Evolutionary conservation across 2,888 invertebrate genomes (phyloP).

Genomic region (Helicoverpa assulta): DNA sequence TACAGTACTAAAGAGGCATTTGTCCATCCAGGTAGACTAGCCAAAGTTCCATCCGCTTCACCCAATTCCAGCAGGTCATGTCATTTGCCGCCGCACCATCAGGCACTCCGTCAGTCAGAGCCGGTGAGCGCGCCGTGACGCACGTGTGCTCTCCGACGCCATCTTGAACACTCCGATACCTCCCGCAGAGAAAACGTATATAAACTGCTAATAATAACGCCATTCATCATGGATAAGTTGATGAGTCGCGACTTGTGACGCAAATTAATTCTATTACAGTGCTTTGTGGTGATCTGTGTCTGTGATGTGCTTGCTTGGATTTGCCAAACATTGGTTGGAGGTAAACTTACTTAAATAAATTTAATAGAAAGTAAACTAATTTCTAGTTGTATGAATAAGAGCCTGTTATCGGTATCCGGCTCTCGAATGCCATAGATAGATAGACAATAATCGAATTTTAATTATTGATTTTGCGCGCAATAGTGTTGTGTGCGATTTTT

Average conservation of each 20-base stretch:
- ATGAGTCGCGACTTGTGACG: slow-evolving; percentile 51
- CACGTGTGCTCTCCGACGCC: slow-evolving; percentile 59
- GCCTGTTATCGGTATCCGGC: slow-evolving; percentile 42
- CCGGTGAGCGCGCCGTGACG: slow-evolving; percentile 54
- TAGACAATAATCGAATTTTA: slow-evolving; percentile 49
- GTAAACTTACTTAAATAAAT: slow-evolving; percentile 38
- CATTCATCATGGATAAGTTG: slow-evolving; percentile 66
- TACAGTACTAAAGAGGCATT: slow-evolving; percentile 25
- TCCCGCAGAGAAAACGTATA: slow-evolving; percentile 75
- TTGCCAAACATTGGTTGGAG: slow-evolving; percentile 41
- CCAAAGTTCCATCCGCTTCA: slow-evolving; percentile 58
- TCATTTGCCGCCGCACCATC: slow-evolving; percentile 35
- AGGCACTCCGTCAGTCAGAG: slow-evolving; percentile 52
- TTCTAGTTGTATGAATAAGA: slow-evolving; percentile 43
- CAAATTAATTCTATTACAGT: slow-evolving; percentile 52
- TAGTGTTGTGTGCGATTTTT: slow-evolving; percentile 39
- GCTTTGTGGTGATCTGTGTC: slow-evolving; percentile 60
- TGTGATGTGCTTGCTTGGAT: slow-evolving; percentile 58
- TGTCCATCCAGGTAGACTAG: slow-evolving; percentile 50
- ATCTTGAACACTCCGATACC: slow-evolving; percentile 59
- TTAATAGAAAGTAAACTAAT: slow-evolving; percentile 48
- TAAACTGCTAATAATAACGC: slow-evolving; percentile 72
- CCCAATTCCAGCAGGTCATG: slow-evolving; percentile 58
- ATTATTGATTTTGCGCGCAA: slow-evolving; percentile 55
- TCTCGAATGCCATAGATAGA: slow-evolving; percentile 19